These are phyloP conservation scores for Cosmopolites sordidus DNA, from an alignment of 2,888 invertebrate genomes.

Conservation along the genomic window DNA sequence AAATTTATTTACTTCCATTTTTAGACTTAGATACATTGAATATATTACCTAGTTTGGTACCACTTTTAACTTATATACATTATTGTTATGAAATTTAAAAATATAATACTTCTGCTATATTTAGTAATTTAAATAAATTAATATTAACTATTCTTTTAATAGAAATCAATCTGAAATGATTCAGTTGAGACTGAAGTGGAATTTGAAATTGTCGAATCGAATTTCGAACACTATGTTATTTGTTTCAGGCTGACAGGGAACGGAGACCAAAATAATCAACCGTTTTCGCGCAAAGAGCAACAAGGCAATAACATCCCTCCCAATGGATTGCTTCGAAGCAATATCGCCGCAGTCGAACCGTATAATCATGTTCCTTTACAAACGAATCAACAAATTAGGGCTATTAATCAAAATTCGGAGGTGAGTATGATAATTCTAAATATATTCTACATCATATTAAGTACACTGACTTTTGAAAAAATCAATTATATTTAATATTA, in stretches of 20 bases:
- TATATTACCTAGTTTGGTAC: too few relatives aligned
- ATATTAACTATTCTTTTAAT: background rate
- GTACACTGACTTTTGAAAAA: too few relatives aligned
- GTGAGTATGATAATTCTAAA: background rate
- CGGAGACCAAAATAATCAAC: constrained; percentile 43
- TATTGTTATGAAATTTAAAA: too few relatives aligned
- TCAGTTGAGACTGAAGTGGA: background rate
- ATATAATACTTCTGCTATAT: too few relatives aligned
- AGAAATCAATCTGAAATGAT: background rate
- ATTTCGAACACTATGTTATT: too few relatives aligned
- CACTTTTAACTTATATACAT: too few relatives aligned
- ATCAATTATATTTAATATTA: too few relatives aligned
- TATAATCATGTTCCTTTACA: constrained; percentile 75
- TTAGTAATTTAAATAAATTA: too few relatives aligned
- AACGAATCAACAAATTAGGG: constrained; percentile 45
- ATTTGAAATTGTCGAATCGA: too few relatives aligned
- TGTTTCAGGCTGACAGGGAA: constrained; percentile 43
- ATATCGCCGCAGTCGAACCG: constrained; percentile 83
- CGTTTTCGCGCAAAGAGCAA: constrained; percentile 42
- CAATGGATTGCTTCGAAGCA: constrained; percentile 61
- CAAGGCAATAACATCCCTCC: constrained; percentile 48
- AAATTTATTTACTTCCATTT: too few relatives aligned
- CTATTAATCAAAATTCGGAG: constrained; percentile 47
- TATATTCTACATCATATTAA: too few relatives aligned
- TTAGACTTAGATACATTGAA: too few relatives aligned